Conservation (phyloP, 2,113 vertebrate genomes). For the Xiphophorus hellerii region DNA sequence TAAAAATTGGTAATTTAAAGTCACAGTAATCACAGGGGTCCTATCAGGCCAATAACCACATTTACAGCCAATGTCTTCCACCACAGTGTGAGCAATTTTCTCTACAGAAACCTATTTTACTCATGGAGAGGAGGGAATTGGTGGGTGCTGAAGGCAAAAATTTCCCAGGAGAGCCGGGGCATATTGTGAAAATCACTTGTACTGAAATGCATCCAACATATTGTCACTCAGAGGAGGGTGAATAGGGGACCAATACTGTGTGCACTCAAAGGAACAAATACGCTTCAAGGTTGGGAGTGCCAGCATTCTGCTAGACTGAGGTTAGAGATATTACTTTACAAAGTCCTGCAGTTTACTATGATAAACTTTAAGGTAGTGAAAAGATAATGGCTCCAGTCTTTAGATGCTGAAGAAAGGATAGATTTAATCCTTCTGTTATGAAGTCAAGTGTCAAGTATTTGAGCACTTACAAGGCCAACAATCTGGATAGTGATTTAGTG, state of each 20-base stretch:
- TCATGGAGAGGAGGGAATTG: constrained; percentile 40
- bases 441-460: too few relatives aligned
- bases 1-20: constrained; percentile 58
- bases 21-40: constrained; percentile 64
- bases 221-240: constrained; percentile 47
- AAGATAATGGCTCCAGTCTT: neutral
- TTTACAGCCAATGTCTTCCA: constrained; percentile 66
- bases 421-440: too few relatives aligned
- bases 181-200: constrained; percentile 62
- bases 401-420: neutral
- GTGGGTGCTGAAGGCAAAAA: constrained; percentile 59
- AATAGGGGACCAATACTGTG: constrained; percentile 45
- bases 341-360: neutral
- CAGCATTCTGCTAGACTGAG: neutral
- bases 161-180: constrained; percentile 67
- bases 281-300: constrained; percentile 22
- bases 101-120: constrained; percentile 62
- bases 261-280: constrained; percentile 45
- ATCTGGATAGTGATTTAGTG: too few relatives aligned
- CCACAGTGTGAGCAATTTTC: constrained; percentile 56
- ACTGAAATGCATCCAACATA: constrained; percentile 53
- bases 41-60: constrained; percentile 65
- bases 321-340: neutral
- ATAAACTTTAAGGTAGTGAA: neutral
- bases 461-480: too few relatives aligned